phyloP scores from a whole-genome alignment of 2,113 vertebrate genomes.

The Sarotherodon lohbergeri region DNA sequence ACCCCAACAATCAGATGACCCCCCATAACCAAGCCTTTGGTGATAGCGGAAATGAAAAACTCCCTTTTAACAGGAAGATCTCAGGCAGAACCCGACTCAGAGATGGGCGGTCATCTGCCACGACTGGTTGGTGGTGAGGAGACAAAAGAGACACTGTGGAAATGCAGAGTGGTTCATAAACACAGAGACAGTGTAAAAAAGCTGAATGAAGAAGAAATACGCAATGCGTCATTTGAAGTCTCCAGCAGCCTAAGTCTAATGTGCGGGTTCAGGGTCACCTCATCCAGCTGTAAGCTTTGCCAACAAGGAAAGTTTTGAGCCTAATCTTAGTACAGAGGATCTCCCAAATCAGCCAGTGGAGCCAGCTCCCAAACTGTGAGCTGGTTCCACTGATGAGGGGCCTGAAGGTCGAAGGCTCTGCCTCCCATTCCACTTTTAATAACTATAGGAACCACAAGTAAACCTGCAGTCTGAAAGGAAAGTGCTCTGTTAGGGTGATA shows the following conservation, averaged over 20 bases:
- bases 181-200: not conserved
- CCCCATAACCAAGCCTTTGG: not conserved
- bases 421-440: not conserved
- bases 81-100: not conserved
- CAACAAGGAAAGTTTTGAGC: not conserved
- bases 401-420: not conserved
- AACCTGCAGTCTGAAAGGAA: not conserved
- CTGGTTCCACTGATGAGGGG: not conserved
- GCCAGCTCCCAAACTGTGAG: fast-evolving
- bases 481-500: not conserved
- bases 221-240: not conserved
- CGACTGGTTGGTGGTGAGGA: not conserved
- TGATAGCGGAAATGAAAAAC: not conserved
- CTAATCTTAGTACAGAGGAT: not conserved
- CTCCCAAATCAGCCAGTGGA: not conserved
- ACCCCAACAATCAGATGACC: not conserved
- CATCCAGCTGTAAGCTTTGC: not conserved
- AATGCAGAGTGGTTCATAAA: not conserved
- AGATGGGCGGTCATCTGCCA: not conserved
- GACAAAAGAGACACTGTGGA: not conserved
- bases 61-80: not conserved
- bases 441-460: not conserved
- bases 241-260: not conserved
- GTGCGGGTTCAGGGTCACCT: not conserved
- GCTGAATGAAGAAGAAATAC: not conserved